A percentile compares a stretch with the other conserved stretches of the same genome.
phyloP scores from a whole-genome alignment of 2,797 vertebrate genomes.

The Sarcophilus harrisii region DNA sequence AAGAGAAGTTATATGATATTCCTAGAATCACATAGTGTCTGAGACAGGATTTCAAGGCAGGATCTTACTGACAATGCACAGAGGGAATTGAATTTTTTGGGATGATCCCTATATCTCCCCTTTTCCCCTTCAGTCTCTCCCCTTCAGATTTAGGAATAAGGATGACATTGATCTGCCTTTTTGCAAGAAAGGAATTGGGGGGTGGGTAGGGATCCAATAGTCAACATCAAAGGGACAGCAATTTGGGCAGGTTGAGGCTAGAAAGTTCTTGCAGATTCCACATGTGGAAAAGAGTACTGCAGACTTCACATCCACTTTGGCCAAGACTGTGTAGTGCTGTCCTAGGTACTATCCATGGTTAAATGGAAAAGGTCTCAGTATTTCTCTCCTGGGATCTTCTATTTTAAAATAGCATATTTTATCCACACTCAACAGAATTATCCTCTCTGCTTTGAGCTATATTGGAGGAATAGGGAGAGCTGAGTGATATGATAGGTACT shows the following conservation, averaged over 20 bases:
- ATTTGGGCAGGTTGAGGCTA: not conserved
- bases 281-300: too few species aligned
- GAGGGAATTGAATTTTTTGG: not conserved
- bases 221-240: not conserved
- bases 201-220: not conserved
- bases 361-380: not conserved
- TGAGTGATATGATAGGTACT: not conserved
- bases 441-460: not conserved
- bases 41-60: not conserved
- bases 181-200: too few species aligned
- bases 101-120: not conserved
- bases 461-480: not conserved
- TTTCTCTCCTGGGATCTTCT: not conserved
- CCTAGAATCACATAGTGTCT: not conserved
- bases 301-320: not conserved
- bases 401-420: conserved; percentile 26
- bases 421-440: not conserved
- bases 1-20: not conserved
- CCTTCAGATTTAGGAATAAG: not conserved
- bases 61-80: not conserved
- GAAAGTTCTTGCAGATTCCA: not conserved
- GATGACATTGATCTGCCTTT: not conserved
- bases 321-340: not conserved
- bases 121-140: not conserved
- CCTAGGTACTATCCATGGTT: not conserved